A percentile compares a stretch with the other conserved stretches of the same genome.
Conservation (phyloP, 2,888 invertebrate species). For the Osmoderma eremita region DNA sequence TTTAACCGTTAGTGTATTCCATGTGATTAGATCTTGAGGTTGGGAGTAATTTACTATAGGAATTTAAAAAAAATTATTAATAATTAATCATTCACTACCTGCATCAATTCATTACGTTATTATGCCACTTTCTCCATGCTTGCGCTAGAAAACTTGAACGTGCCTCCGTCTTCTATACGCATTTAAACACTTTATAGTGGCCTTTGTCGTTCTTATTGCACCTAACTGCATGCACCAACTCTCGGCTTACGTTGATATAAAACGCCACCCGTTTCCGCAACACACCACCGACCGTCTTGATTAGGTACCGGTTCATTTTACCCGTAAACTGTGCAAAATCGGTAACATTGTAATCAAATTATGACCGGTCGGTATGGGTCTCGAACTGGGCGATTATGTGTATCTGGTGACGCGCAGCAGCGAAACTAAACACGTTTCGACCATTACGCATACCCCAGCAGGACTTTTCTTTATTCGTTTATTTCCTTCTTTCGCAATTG, state of each 20-base stretch:
- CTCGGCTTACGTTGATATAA: constrained; percentile 12
- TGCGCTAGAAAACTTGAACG: neutral
- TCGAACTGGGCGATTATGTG: neutral
- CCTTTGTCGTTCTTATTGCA: neutral
- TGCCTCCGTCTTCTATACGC: constrained; percentile 15
- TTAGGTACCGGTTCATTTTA: constrained; percentile 32
- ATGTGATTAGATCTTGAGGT: no score
- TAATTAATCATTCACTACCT: no score
- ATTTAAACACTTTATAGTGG: constrained; percentile 18
- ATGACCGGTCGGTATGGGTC: constrained; percentile 13
- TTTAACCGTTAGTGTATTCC: no score
- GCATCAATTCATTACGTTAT: no score
- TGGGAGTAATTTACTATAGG: no score
- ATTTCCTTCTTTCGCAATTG: no score
- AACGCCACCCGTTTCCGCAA: neutral
- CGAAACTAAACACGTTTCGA: constrained; percentile 50
- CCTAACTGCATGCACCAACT: neutral
- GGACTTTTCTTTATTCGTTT: constrained; percentile 17
- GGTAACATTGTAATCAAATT: constrained; percentile 53
- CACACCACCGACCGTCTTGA: constrained; percentile 3
- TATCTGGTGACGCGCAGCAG: constrained; percentile 1
- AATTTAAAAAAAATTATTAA: no score
- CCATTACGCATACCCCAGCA: constrained; percentile 44
- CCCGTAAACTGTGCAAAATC: constrained; percentile 54
- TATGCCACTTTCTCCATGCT: no score